These are phyloP conservation scores for Drosophila planitibia DNA, from an alignment of 2,888 invertebrate species.

Conservation along the genomic window DNA sequence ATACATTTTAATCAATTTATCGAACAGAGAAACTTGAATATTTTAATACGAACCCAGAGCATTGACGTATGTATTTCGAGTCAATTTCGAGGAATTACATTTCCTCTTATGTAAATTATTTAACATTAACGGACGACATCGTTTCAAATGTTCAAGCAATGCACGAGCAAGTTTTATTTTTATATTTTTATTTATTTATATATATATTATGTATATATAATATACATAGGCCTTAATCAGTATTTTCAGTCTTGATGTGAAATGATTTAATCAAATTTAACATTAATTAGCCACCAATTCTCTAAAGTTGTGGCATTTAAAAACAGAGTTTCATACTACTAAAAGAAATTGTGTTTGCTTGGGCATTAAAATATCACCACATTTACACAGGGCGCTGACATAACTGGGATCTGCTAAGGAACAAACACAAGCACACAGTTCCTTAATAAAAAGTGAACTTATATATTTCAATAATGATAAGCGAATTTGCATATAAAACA, in stretches of 20 bases:
- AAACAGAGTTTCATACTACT: background rate
- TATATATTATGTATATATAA: background rate
- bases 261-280: background rate
- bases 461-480: background rate
- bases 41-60: constrained; percentile 8
- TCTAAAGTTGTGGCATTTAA: background rate
- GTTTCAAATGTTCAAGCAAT: constrained; percentile 9
- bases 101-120: constrained; percentile 23
- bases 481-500: background rate
- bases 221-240: background rate
- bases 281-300: background rate
- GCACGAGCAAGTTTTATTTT: background rate
- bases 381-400: constrained; percentile 27
- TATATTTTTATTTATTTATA: background rate
- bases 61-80: constrained; percentile 36
- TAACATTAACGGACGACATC: background rate
- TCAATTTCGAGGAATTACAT: constrained; percentile 25
- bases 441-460: constrained; percentile 11
- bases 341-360: constrained; percentile 8
- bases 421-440: background rate
- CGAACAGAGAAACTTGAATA: constrained; percentile 34
- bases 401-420: constrained; percentile 34
- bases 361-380: constrained; percentile 16
- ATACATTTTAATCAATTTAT: constrained; percentile 26
- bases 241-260: background rate